Evolutionary conservation across 2,888 invertebrate species (phyloP), one percentile per base, ranked within the genome.

Genomic region (Arrhopalites spinosus): DNA sequence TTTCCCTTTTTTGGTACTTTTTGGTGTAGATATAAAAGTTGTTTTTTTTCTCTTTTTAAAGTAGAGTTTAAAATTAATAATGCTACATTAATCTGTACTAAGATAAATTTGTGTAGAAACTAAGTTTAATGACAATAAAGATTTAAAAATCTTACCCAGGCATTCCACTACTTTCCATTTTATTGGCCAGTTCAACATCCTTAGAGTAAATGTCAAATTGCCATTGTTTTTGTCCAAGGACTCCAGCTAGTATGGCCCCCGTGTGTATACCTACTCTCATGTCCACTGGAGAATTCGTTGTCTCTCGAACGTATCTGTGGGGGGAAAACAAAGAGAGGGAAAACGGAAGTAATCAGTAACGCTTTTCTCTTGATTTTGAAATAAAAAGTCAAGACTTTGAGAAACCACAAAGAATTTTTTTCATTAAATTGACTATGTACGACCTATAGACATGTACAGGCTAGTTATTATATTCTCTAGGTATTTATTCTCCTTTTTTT

Each of bases 111-210:
- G 25, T 7, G 3, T 23, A 25, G 25, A 11, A 53, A 59, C n/a
- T n/a, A n/a, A n/a, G n/a, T n/a, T n/a, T n/a, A n/a, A n/a, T n/a
- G n/a, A n/a, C n/a, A n/a, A n/a, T n/a, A n/a, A n/a, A n/a, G n/a
- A n/a, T n/a, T n/a, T n/a, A n/a, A n/a, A 23, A 23, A 50, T 75
- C 90, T 89, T 87, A 96, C 96, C 96, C 96, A 13, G 96, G 94
- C 88, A 92, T 90, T 78, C 96, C 96, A 83, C 94, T 94, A 87
- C 95, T 95, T 87, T 97, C 96, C 96, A 97, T 96, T 88, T 96
- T 95, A 86, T 97, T 97, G 72, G 97, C 97, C 78, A 96, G 88
- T 85, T 94, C 96, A 47, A 96, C 96, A 85, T 97, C 96, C 84
- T 95, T 93, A 82, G 96, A 96, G 87, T 96, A 95, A 63, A 97